phyloP scores from a whole-genome alignment of 2,797 vertebrate genomes.

The Okamejei kenojei region DNA sequence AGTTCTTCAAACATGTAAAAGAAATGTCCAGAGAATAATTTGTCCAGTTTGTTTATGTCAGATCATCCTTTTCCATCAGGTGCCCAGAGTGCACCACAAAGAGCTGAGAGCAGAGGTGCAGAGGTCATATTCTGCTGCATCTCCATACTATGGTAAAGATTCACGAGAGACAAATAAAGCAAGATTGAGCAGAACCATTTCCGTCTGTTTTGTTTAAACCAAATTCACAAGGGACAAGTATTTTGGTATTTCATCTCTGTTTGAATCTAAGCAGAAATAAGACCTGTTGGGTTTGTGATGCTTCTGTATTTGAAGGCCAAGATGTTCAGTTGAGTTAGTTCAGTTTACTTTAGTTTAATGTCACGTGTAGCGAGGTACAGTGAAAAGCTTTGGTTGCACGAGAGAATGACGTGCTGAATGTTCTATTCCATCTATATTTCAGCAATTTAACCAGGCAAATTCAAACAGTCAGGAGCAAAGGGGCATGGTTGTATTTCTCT shows the following conservation, averaged over 20 bases:
- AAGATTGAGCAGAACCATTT: not conserved
- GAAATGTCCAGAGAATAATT: not conserved
- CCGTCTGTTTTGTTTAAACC: not conserved
- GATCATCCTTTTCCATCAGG: not conserved
- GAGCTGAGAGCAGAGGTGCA: not conserved
- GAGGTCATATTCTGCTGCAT: not conserved
- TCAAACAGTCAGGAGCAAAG: not conserved
- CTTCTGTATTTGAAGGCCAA: not conserved
- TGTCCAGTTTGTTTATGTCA: slow-evolving; percentile 1
- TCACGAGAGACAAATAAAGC: not conserved
- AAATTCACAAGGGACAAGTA: not conserved
- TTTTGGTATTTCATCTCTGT: not conserved
- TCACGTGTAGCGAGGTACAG: too few species aligned
- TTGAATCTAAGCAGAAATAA: not conserved
- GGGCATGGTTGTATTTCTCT: not conserved
- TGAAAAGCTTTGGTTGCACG: too few species aligned
- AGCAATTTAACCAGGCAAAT: not conserved
- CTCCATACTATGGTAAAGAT: not conserved
- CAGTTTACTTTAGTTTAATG: too few species aligned
- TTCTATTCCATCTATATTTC: not conserved
- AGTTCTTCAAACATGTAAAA: not conserved
- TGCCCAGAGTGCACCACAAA: slow-evolving; percentile 10
- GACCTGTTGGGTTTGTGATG: not conserved
- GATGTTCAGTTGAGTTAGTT: not conserved
- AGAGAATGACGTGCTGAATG: not conserved